Conservation (phyloP, 2,888 invertebrate genomes). For the Drosophila setosimentum region DNA sequence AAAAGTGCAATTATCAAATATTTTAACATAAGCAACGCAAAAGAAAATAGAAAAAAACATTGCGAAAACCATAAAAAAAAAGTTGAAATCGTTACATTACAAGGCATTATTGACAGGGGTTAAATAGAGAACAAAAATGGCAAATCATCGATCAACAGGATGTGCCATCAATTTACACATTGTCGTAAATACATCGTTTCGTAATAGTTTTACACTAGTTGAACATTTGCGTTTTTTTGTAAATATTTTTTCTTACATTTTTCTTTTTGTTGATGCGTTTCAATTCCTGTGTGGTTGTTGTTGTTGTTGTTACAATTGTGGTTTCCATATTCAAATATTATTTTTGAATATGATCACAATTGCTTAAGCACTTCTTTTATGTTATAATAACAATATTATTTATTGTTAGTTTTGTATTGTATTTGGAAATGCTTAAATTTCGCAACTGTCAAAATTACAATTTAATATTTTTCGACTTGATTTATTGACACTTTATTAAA, state of each 20-base stretch:
- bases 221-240: not conserved
- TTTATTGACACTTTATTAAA: slow-evolving; percentile 14
- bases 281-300: slow-evolving; percentile 49
- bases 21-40: slow-evolving; percentile 24
- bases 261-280: slow-evolving; percentile 56
- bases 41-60: not conserved
- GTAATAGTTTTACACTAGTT: slow-evolving; percentile 28
- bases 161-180: slow-evolving; percentile 57
- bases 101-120: slow-evolving; percentile 41
- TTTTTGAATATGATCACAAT: slow-evolving; percentile 31
- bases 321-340: slow-evolving; percentile 66
- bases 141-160: slow-evolving; percentile 60
- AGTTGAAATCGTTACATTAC: slow-evolving; percentile 16
- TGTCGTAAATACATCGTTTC: slow-evolving; percentile 54
- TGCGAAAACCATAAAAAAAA: slow-evolving; percentile 12
- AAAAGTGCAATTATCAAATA: slow-evolving; percentile 44
- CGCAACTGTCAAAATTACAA: slow-evolving; percentile 24
- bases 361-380: slow-evolving; percentile 1
- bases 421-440: slow-evolving; percentile 19
- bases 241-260: slow-evolving; percentile 47
- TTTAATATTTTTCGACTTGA: slow-evolving; percentile 7
- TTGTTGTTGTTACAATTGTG: slow-evolving; percentile 70
- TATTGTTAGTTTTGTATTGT: not conserved
- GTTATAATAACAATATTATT: not conserved
- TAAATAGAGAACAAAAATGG: slow-evolving; percentile 49